Conservation (phyloP, 2,797 vertebrate genomes). For the Emydoidea blandingii region DNA sequence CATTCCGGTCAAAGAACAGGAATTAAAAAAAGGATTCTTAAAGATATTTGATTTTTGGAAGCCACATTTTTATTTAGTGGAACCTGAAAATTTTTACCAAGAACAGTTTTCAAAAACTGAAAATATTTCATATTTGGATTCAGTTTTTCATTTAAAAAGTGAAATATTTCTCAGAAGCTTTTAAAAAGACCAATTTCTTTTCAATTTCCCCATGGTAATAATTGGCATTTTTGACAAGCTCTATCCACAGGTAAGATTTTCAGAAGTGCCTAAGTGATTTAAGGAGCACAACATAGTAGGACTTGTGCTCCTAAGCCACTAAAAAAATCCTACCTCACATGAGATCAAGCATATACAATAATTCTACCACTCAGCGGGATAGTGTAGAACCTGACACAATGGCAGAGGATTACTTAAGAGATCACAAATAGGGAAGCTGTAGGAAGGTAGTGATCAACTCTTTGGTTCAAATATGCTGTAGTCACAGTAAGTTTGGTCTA, state of each 20-base stretch:
- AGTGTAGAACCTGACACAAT: not conserved
- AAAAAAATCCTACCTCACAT: not conserved
- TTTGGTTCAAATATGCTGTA: not conserved
- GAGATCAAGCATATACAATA: not conserved
- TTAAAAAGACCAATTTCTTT: not conserved
- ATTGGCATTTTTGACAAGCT: not conserved
- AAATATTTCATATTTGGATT: not conserved
- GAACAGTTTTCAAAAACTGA: not conserved
- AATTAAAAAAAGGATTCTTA: not conserved
- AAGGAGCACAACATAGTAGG: not conserved
- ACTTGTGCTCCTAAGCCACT: not conserved
- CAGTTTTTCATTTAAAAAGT: not conserved
- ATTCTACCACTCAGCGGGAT: not conserved
- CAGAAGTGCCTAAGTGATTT: not conserved
- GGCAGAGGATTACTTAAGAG: not conserved
- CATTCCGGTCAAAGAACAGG: not conserved
- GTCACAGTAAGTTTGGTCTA: not conserved
- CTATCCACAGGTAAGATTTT: not conserved
- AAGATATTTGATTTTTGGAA: not conserved
- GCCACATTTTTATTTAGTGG: not conserved
- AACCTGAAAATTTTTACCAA: not conserved
- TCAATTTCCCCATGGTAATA: not conserved
- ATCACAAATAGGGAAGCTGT: not conserved
- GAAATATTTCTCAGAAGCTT: not conserved
- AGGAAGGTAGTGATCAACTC: not conserved